Evolutionary conservation across 2,797 vertebrate genomes (phyloP), one percentile per base, ranked within the genome.

Genomic region (Pseudomugil gertrudae): DNA sequence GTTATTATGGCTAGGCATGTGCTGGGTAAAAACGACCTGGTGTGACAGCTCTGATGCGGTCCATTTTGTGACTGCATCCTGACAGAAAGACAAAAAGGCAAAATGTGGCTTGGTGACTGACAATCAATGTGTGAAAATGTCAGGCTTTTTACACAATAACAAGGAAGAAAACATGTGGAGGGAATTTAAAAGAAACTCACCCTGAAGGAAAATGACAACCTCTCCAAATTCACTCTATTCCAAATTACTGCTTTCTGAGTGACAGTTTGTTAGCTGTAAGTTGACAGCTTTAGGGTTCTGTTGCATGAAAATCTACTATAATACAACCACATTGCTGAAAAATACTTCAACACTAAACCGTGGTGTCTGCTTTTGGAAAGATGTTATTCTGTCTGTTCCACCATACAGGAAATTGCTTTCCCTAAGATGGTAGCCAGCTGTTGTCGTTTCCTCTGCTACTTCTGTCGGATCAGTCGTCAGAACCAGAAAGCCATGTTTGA

Each of bases 401-500:
- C 80, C 66, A 72, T 69, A 54, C 92, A 95, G 94, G 95, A 98
- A 94, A 99, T 99, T n/a, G 90, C 93, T 36, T 99, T 99, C 84
- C 97, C 98, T 7, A 98, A 98, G 92, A 99, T 99, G 98, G 98
- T 99, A 74, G 98, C 98, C 64, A 99, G 97, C 92, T 99, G 98
- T 60, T 99, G 98, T 65, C 95, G 98, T 66, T 99, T 99, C 81
- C 93, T 99, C 23, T 99, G 98, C 88, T 99, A 99, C 92, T 99
- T 99, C 90, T 99, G 98, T 69, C 95, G 98, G 68, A 99, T 99
- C 80, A 99, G 98, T 80, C 95, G 98, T 2, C 97, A 99, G 87
- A 99, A 99, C 86, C 98, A 99, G 90, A 99, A 99, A 82, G 96
- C 98, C 68, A 99, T 99, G 98, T 99, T 99, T 72, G 98, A 99